These are phyloP conservation scores for Laupala kohalensis DNA, from an alignment of 1,140 invertebrate genomes.

Conservation along the genomic window DNA sequence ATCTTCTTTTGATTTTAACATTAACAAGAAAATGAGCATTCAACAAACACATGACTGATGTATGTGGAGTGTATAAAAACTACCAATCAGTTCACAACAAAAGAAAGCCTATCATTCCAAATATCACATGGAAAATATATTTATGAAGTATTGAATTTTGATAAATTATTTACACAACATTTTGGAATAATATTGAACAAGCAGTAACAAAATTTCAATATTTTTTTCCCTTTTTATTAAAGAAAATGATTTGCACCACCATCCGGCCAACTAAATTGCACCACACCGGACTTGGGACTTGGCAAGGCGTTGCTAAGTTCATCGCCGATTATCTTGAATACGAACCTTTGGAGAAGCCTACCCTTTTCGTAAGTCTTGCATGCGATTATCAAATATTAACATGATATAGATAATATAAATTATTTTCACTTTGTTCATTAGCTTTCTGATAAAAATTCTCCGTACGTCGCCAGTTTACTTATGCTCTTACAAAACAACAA, in stretches of 20 bases:
- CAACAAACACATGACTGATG: no score
- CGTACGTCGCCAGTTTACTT: neutral
- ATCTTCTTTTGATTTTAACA: no score
- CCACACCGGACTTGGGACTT: constrained; percentile 41
- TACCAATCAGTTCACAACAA: no score
- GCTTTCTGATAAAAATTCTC: neutral
- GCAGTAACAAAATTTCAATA: no score
- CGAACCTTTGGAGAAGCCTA: constrained; percentile 37
- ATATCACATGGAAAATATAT: no score
- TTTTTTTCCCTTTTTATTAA: neutral
- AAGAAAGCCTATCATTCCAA: no score
- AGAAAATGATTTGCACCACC: constrained; percentile 61
- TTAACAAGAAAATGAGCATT: no score
- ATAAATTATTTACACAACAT: no score
- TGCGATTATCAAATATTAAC: constrained; percentile 4
- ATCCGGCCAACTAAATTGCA: constrained; percentile 46
- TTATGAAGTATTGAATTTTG: no score
- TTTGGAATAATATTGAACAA: no score
- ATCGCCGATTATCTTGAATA: constrained; percentile 46
- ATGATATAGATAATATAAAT: neutral
- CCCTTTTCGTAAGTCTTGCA: constrained; percentile 38
- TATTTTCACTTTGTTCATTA: neutral
- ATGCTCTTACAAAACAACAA: neutral
- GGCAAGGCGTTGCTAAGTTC: constrained; percentile 43
- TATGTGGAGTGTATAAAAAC: no score